Evolutionary conservation across 1,140 invertebrate genomes (phyloP).

Genomic region (Thaumatotibia leucotreta): DNA sequence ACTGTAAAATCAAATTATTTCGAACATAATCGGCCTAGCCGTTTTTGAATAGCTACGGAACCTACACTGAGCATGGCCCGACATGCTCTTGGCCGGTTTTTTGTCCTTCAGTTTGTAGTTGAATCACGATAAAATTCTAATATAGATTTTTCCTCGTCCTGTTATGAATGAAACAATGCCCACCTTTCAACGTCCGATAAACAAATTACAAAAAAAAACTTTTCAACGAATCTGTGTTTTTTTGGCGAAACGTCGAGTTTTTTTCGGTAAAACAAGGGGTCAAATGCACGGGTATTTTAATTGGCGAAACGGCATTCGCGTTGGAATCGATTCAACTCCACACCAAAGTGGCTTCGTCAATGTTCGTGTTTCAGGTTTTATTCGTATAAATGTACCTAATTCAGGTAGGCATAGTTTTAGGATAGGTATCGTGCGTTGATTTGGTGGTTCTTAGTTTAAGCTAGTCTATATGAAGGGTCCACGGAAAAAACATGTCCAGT

Average conservation of each 20-base stretch:
- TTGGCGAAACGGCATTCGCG: not conserved
- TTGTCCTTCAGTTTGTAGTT: too few relatives aligned
- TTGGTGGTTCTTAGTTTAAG: too few relatives aligned
- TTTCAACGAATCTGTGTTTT: not conserved
- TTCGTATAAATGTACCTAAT: too few relatives aligned
- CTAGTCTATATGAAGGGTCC: too few relatives aligned
- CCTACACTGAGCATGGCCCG: too few relatives aligned
- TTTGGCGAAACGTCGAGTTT: not conserved
- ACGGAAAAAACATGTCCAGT: too few relatives aligned
- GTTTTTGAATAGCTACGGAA: too few relatives aligned
- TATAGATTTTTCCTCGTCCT: slow-evolving; percentile 13
- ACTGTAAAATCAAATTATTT: too few relatives aligned
- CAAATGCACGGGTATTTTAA: not conserved
- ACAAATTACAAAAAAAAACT: slow-evolving; percentile 2
- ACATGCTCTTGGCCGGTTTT: too few relatives aligned
- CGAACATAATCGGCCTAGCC: too few relatives aligned
- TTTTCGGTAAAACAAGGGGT: not conserved
- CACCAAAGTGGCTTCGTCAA: not conserved
- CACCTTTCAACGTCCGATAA: not conserved
- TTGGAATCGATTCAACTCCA: not conserved
- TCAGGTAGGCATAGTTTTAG: too few relatives aligned
- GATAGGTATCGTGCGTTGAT: too few relatives aligned
- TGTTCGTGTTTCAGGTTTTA: not conserved
- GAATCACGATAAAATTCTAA: not conserved
- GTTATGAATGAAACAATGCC: not conserved